Percentiles rank a stretch among this genome's conserved stretches.
Evolutionary conservation across 2,888 invertebrate species (phyloP).

Genomic region (Argyra leucocephala): DNA sequence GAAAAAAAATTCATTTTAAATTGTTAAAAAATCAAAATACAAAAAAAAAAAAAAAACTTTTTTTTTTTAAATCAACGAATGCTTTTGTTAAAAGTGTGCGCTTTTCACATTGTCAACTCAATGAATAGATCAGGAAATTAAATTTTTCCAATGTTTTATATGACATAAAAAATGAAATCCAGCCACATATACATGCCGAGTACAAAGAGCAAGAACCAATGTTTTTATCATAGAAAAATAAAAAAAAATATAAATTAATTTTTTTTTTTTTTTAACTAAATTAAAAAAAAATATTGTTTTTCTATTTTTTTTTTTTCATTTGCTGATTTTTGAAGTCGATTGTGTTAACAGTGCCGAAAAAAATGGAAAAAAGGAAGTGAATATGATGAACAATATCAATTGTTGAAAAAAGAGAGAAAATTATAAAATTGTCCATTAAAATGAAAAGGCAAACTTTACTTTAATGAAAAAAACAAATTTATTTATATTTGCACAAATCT

Average conservation of each 20-base stretch:
- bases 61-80: conserved; percentile 1
- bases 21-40: too few relatives aligned
- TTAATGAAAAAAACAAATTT: too few relatives aligned
- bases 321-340: too few relatives aligned
- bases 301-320: conserved; percentile 24
- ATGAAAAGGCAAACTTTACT: too few relatives aligned
- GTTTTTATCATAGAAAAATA: conserved; percentile 21
- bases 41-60: not conserved
- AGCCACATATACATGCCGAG: not conserved
- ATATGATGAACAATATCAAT: too few relatives aligned
- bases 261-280: conserved; percentile 10
- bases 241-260: conserved; percentile 15
- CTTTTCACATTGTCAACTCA: conserved; percentile 8
- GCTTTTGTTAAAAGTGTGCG: not conserved
- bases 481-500: too few relatives aligned
- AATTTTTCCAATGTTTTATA: not conserved
- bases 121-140: conserved; percentile 11
- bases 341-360: too few relatives aligned
- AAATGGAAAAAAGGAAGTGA: too few relatives aligned
- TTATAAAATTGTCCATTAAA: too few relatives aligned
- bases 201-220: conserved; percentile 29
- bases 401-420: too few relatives aligned
- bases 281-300: conserved; percentile 26
- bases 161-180: not conserved
- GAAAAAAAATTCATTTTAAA: too few relatives aligned